These are phyloP conservation scores for Maccullochella peelii DNA, from an alignment of 2,113 vertebrate genomes.

Conservation along the genomic window DNA sequence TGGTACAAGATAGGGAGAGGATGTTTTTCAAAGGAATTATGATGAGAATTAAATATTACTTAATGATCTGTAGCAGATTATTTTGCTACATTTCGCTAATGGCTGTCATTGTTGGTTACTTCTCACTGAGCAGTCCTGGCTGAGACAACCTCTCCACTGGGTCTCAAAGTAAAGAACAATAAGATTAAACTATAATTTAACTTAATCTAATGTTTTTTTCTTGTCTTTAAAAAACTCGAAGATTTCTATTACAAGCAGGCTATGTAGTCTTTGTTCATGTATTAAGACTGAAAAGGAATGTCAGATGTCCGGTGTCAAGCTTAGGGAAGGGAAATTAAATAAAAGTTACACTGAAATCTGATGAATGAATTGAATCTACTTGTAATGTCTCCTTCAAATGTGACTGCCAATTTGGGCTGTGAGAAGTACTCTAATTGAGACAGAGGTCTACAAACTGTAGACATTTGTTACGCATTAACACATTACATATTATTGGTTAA, in stretches of 20 bases:
- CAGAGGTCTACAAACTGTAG: too few relatives aligned
- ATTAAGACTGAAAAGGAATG: not conserved
- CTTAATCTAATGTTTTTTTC: not conserved
- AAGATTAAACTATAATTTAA: not conserved
- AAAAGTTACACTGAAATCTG: not conserved
- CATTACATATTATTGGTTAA: not conserved
- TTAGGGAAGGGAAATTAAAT: not conserved
- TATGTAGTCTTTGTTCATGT: not conserved
- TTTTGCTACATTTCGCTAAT: not conserved
- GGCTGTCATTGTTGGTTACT: not conserved
- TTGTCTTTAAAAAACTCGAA: not conserved
- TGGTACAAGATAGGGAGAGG: not conserved
- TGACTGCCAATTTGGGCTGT: not conserved
- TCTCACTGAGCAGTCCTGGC: not conserved
- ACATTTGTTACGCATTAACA: not conserved
- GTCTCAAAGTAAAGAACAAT: not conserved
- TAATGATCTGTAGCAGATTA: constrained; percentile 19
- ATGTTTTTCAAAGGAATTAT: constrained; percentile 19
- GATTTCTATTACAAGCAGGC: not conserved
- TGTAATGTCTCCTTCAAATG: not conserved
- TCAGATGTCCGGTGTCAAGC: not conserved
- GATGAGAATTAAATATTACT: constrained; percentile 11
- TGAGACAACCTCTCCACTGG: not conserved
- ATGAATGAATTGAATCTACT: not conserved
- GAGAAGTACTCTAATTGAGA: too few relatives aligned